These are phyloP conservation scores for Tetrax tetrax DNA, from an alignment of 2,113 vertebrate species.

Conservation along the genomic window DNA sequence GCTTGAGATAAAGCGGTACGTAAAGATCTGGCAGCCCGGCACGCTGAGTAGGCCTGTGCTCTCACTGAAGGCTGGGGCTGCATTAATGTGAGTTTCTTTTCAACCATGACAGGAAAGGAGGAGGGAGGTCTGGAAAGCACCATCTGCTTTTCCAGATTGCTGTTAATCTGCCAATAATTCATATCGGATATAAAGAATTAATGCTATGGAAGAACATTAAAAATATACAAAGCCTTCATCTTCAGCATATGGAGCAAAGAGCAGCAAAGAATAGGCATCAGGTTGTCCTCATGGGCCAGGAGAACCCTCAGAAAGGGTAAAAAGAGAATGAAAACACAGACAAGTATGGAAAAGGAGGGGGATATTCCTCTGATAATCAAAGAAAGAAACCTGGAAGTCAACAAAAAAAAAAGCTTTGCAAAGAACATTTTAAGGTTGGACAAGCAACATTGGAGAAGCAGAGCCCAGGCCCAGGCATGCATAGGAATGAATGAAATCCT, in stretches of 20 bases:
- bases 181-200: constrained; percentile 66
- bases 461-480: not conserved
- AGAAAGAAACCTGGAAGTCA: not conserved
- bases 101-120: constrained; percentile 64
- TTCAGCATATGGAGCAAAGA: not conserved
- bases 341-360: not conserved
- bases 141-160: constrained; percentile 72
- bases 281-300: not conserved
- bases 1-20: not conserved
- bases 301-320: not conserved
- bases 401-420: not conserved
- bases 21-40: constrained; percentile 47
- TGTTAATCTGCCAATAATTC: constrained; percentile 71
- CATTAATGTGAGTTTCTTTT: constrained; percentile 63
- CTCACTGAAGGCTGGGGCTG: constrained; percentile 48
- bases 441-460: not conserved
- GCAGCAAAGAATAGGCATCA: not conserved
- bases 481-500: not conserved
- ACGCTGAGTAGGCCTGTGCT: constrained; percentile 31
- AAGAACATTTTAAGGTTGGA: not conserved
- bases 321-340: not conserved
- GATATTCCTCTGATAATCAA: not conserved
- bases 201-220: constrained; percentile 33
- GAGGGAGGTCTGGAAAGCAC: constrained; percentile 68
- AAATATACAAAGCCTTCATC: constrained; percentile 18